phyloP scores from a whole-genome alignment of 2,113 vertebrate genomes.

The Gadus macrocephalus region DNA sequence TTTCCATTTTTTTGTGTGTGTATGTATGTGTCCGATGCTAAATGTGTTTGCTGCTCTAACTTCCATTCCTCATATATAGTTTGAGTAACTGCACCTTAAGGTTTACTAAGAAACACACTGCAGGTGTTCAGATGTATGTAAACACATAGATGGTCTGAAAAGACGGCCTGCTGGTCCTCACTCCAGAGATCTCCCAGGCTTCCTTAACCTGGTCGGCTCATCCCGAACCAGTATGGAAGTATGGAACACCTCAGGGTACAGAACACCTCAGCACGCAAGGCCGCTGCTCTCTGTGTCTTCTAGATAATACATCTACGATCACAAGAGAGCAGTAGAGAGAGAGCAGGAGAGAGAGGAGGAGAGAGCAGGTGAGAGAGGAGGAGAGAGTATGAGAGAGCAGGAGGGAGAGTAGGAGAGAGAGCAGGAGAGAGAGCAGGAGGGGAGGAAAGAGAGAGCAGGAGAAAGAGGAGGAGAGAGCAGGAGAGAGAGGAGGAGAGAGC shows the following conservation, averaged over 20 bases:
- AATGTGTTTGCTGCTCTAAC: no score
- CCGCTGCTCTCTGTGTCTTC: no score
- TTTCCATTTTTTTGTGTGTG: background rate
- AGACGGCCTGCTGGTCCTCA: no score
- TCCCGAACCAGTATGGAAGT: background rate
- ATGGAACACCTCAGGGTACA: no score
- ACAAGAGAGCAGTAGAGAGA: background rate
- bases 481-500: constrained; percentile 24
- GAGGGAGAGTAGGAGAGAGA: background rate
- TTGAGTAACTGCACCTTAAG: no score
- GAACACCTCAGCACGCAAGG: background rate
- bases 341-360: background rate
- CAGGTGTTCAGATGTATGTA: no score
- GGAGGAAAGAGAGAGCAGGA: background rate
- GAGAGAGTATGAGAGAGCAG: background rate
- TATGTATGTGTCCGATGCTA: background rate
- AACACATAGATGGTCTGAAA: no score
- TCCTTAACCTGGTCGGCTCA: no score
- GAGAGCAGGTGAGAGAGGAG: background rate
- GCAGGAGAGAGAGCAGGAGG: background rate
- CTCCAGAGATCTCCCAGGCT: no score
- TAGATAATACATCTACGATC: background rate
- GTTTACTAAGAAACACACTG: no score
- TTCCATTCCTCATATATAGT: no score
- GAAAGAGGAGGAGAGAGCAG: background rate